Evolutionary conservation across 2,113 vertebrate species (phyloP).

Genomic region (Bubo blakistoni): DNA sequence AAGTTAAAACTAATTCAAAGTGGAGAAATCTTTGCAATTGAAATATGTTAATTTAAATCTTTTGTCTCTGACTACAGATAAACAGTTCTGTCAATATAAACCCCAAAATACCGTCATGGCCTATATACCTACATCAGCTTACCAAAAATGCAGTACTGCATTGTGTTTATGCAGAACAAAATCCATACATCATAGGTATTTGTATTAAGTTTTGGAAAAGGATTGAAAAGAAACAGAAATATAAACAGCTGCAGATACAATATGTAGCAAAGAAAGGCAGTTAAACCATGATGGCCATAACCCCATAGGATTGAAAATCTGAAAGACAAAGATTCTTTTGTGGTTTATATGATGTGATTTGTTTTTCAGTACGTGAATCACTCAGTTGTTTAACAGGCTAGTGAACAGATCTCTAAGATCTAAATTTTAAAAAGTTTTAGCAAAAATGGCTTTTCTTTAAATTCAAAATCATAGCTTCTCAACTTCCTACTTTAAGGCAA

Average conservation of each 20-base stretch:
- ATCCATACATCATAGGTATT: neutral
- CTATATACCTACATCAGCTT: neutral
- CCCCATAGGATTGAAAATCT: neutral
- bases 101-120: neutral
- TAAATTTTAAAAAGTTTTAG: neutral
- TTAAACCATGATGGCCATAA: neutral
- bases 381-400: neutral
- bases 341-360: neutral
- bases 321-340: neutral
- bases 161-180: neutral
- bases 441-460: neutral
- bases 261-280: neutral
- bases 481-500: neutral
- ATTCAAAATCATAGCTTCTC: neutral
- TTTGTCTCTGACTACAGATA: neutral
- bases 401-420: neutral
- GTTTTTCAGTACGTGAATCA: neutral
- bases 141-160: neutral
- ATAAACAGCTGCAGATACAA: neutral
- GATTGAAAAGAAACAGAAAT: neutral
- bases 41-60: neutral
- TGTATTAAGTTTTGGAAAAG: neutral
- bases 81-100: neutral
- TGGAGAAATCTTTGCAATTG: neutral
- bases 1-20: neutral